Conservation (phyloP, 2,113 vertebrate genomes). For the Hystrix brachyura region DNA sequence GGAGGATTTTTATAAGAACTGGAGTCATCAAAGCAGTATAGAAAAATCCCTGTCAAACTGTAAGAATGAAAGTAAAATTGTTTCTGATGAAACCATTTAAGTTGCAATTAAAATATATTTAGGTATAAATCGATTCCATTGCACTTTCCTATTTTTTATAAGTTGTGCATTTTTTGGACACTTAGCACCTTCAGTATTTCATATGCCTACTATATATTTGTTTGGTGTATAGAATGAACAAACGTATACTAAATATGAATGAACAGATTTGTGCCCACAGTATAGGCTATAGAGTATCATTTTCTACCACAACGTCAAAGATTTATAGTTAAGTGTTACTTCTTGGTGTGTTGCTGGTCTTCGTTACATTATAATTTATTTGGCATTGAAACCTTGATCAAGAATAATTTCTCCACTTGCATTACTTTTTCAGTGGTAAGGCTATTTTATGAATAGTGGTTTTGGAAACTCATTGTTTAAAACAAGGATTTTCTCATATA, state of each 20-base stretch:
- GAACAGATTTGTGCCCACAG: background rate
- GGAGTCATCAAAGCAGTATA: background rate
- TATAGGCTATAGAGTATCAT: background rate
- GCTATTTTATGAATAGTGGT: background rate
- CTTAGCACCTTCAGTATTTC: background rate
- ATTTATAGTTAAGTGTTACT: background rate
- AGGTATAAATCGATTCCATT: background rate
- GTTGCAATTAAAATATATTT: background rate
- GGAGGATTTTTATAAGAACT: background rate
- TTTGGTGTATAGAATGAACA: background rate
- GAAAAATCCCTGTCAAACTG: constrained; percentile 14
- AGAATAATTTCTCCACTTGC: background rate
- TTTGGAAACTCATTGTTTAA: background rate
- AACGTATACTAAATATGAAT: background rate
- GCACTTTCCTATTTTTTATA: background rate
- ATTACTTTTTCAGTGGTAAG: background rate
- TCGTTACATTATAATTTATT: background rate
- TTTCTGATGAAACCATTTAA: background rate
- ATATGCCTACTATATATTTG: background rate
- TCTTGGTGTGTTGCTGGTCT: background rate
- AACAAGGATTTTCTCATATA: background rate
- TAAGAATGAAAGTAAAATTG: constrained; percentile 11
- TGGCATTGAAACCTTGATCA: background rate
- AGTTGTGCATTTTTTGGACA: background rate
- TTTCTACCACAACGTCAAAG: background rate